Conservation (phyloP, 2,888 invertebrate genomes). For the Dicyrtoma fusca region DNA sequence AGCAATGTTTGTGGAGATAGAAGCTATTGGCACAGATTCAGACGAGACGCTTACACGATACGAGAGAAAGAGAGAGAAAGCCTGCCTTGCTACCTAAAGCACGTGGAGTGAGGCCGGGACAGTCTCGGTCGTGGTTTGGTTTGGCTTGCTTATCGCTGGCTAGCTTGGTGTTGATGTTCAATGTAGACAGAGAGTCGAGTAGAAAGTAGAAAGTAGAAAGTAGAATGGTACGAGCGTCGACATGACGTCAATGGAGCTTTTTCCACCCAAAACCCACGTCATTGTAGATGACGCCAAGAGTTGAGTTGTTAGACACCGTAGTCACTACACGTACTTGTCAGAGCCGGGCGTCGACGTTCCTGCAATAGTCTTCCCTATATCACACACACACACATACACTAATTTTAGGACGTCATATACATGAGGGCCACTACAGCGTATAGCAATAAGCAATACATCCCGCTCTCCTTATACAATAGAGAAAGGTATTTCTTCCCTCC, state of each 20-base stretch:
- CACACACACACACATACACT: background rate
- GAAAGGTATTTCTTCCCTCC: background rate
- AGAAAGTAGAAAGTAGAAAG: background rate
- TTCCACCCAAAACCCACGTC: constrained; percentile 48
- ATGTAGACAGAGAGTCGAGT: background rate
- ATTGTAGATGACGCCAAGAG: constrained; percentile 54
- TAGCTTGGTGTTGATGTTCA: too few species aligned
- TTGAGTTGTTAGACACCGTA: too few species aligned
- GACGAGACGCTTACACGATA: background rate
- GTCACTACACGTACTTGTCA: too few species aligned
- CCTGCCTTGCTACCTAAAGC: background rate
- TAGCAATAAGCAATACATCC: too few species aligned
- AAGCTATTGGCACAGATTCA: constrained; percentile 33
- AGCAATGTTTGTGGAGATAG: background rate
- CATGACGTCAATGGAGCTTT: constrained; percentile 56
- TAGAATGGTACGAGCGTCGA: constrained; percentile 27
- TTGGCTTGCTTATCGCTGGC: too few species aligned
- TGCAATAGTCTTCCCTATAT: constrained; percentile 24
- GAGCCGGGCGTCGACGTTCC: constrained; percentile 38
- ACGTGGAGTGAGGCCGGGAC: constrained; percentile 26
- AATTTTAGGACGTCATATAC: too few species aligned
- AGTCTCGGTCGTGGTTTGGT: background rate
- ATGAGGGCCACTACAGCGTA: too few species aligned
- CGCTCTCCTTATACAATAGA: too few species aligned
- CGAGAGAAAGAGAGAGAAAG: background rate